Evolutionary conservation across 1,140 invertebrate species (phyloP).

Genomic region (Teleogryllus occipitalis): DNA sequence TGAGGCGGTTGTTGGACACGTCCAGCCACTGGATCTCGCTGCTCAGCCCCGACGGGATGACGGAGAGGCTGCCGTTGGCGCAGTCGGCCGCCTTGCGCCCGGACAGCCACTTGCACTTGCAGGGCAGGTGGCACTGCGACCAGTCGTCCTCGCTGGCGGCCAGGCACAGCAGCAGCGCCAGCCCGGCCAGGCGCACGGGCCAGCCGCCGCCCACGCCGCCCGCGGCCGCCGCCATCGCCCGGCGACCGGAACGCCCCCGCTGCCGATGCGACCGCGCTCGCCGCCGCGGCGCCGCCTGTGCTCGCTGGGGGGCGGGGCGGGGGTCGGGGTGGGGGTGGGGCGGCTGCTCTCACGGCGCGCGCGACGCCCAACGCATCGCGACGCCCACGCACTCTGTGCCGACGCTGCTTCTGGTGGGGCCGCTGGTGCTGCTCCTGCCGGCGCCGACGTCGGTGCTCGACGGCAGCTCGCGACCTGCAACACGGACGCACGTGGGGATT

Average conservation of each 20-base stretch:
- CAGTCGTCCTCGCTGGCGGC: constrained; percentile 13
- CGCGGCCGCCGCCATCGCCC: too few relatives aligned
- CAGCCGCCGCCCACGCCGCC: background rate
- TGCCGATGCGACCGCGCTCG: background rate
- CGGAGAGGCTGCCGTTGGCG: constrained; percentile 47
- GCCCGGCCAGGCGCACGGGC: background rate
- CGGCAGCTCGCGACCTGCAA: too few relatives aligned
- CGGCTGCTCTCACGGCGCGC: too few relatives aligned
- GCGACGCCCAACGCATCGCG: too few relatives aligned
- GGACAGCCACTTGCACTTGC: constrained; percentile 69
- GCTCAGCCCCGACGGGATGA: constrained; percentile 58
- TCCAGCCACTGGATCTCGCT: constrained; percentile 56
- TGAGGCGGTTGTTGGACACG: constrained; percentile 61
- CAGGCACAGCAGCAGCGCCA: background rate
- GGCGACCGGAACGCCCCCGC: background rate
- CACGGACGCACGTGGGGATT: too few relatives aligned
- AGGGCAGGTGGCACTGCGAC: constrained; percentile 42
- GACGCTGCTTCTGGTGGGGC: too few relatives aligned
- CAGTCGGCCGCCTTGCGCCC: constrained; percentile 78
- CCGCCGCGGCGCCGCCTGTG: background rate
- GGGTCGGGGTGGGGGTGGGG: too few relatives aligned
- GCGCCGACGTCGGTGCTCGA: too few relatives aligned
- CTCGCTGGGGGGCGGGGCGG: too few relatives aligned
- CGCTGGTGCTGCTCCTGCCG: too few relatives aligned
- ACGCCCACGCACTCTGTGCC: background rate